These are phyloP conservation scores for Sialia sialis DNA, from an alignment of 2,113 vertebrate genomes.

Conservation along the genomic window DNA sequence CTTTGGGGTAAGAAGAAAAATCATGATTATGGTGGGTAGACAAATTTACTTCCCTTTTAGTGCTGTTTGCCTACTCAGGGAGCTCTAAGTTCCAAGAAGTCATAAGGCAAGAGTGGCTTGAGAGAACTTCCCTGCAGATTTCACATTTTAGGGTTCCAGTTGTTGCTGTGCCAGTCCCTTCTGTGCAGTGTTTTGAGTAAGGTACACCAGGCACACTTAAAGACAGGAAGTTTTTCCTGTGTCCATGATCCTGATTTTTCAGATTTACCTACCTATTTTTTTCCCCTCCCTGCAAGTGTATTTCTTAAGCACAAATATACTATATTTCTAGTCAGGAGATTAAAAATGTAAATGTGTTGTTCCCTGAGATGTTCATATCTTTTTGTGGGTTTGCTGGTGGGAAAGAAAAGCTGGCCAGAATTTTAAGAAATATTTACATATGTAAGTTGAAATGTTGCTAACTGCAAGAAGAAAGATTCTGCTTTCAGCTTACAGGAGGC, in stretches of 20 bases:
- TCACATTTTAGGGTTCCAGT: not conserved
- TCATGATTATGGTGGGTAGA: too few relatives aligned
- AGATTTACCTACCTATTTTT: not conserved
- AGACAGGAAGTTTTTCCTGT: accelerated
- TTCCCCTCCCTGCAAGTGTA: not conserved
- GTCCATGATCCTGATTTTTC: not conserved
- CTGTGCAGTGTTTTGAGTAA: not conserved
- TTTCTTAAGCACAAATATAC: not conserved
- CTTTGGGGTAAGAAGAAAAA: not conserved
- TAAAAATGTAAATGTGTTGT: not conserved
- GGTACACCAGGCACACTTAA: not conserved
- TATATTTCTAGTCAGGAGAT: not conserved
- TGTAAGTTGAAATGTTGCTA: not conserved
- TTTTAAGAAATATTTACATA: not conserved
- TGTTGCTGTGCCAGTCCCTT: not conserved
- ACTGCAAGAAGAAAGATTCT: not conserved
- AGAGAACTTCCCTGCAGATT: not conserved
- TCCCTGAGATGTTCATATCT: not conserved
- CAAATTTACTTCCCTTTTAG: not conserved
- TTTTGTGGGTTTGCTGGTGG: not conserved
- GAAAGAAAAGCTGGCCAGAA: not conserved
- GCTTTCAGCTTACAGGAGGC: not conserved
- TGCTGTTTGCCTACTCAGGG: not conserved
- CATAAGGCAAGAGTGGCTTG: not conserved
- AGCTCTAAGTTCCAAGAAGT: not conserved